A percentile compares a stretch with the other conserved stretches of the same genome.
These are phyloP conservation scores for Castor canadensis DNA, from an alignment of 2,113 vertebrate species.

Conservation along the genomic window DNA sequence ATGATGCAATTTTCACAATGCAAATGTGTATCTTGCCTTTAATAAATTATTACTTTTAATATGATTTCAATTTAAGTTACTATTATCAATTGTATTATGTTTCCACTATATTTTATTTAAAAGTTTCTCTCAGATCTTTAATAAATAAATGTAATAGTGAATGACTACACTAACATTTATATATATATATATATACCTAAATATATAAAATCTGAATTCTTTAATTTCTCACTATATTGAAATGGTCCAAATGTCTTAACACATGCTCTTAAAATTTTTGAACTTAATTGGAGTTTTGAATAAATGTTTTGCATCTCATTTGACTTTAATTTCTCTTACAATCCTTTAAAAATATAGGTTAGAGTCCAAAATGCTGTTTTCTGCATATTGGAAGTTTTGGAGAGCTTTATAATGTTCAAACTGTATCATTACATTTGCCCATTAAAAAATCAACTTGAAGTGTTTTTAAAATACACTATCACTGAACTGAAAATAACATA, in stretches of 20 bases:
- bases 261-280: neutral
- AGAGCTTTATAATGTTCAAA: slow-evolving; percentile 58
- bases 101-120: neutral
- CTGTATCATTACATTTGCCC: slow-evolving; percentile 66
- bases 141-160: neutral
- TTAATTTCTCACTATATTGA: neutral
- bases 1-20: neutral
- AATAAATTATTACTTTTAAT: neutral
- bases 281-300: neutral
- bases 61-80: neutral
- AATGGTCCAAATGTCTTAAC: neutral
- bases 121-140: neutral
- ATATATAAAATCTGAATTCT: neutral
- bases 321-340: slow-evolving; percentile 39
- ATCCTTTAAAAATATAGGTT: slow-evolving; percentile 54
- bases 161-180: neutral
- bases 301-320: slow-evolving; percentile 54
- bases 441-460: slow-evolving; percentile 71
- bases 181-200: neutral
- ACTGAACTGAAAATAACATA: slow-evolving; percentile 71
- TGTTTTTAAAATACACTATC: slow-evolving; percentile 66
- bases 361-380: slow-evolving; percentile 34
- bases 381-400: slow-evolving; percentile 49
- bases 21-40: neutral
- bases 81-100: neutral